A percentile compares a stretch with the other conserved stretches of the same genome.
phyloP scores from a whole-genome alignment of 2,888 invertebrate genomes.

The Graphium colonna region DNA sequence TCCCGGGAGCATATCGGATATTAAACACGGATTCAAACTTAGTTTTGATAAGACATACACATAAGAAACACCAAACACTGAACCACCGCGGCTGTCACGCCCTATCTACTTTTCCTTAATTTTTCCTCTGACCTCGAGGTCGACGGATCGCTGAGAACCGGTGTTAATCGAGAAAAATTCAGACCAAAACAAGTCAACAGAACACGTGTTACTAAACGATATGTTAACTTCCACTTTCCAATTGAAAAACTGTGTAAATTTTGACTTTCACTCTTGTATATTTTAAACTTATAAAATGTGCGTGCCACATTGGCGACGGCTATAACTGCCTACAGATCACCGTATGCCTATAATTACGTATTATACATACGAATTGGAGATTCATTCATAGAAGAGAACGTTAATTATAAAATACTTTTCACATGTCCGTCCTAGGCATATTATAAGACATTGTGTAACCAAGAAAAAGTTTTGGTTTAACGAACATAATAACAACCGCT shows the following conservation, averaged over 20 bases:
- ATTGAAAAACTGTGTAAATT: constrained; percentile 9
- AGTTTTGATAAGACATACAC: too few relatives aligned
- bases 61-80: too few relatives aligned
- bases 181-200: neutral
- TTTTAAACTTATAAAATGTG: constrained; percentile 8
- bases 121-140: neutral
- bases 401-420: constrained; percentile 6
- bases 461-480: too few relatives aligned
- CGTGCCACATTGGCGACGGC: constrained; percentile 12
- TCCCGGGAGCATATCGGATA: too few relatives aligned
- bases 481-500: too few relatives aligned
- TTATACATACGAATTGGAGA: constrained; percentile 8
- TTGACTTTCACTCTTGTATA: constrained; percentile 21
- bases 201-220: neutral
- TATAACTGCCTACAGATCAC: constrained; percentile 4
- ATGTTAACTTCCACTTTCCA: constrained; percentile 1
- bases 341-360: constrained; percentile 14
- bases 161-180: neutral
- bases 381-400: neutral
- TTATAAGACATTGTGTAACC: too few relatives aligned
- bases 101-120: neutral
- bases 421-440: too few relatives aligned
- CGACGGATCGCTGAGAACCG: neutral
- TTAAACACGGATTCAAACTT: too few relatives aligned
- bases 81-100: too few relatives aligned